Evolutionary conservation across 2,888 invertebrate genomes (phyloP), one percentile per base, ranked within the genome.

Genomic region (Temnothorax ravouxi): DNA sequence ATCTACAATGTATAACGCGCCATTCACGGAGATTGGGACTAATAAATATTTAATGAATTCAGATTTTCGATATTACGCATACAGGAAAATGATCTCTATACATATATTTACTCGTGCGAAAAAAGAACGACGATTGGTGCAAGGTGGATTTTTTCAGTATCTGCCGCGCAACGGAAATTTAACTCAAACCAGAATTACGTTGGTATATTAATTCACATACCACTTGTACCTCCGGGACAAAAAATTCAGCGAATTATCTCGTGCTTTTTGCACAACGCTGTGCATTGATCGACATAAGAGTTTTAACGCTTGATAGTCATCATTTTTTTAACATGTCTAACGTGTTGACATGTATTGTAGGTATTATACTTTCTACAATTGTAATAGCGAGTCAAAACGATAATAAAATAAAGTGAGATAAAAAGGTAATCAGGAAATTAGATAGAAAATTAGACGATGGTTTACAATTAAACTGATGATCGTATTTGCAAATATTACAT

Each of bases 41-140:
- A 54, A 56, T 77, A 77, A 77, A 77, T 77, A 77, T 77, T 77
- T 67, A 77, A n/a, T 25, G 54, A 71, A 69, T 71, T 47, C 34
- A 47, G 34, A 79, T 79, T 47, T 71, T 44, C 44, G 29, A 64
- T 64, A 47, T 38, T 66, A 52, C 21, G 18, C 13, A 47, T 9
- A 34, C 77, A n/a, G 15, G 18, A 59, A 44, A 69, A 47, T 47
- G 56, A 79, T 67, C 29, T 69, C 44, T 34, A 21, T 38, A 21
- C 47, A 34, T 38, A 21, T 59, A 34, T 79, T 59, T 56, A 15
- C 34, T 71, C 59, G 15, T 34, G 71, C 56, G n/a, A 56, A n/a
- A 29, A 34, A 41, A 71, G 59, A 71, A 29, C 44, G 18, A 3
- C 34, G 34, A 62, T 67, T 9, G 44, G 44, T 44, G 34, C 25